Conservation (phyloP, 2,113 vertebrate genomes). For the Motacilla tschutschensis region DNA sequence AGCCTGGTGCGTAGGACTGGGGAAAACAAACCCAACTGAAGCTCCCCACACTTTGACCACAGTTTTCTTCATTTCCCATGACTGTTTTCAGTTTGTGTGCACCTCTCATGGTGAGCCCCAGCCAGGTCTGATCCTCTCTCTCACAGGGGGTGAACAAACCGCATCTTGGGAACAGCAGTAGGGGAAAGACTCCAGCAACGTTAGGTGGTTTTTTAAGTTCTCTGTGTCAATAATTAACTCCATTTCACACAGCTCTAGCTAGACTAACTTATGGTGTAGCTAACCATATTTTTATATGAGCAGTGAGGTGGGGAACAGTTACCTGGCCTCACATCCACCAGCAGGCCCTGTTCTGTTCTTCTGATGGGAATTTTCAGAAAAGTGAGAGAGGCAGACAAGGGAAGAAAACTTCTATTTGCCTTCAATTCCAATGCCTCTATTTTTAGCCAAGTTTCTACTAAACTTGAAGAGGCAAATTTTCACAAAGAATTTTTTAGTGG, state of each 20-base stretch:
- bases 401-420: not conserved
- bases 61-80: not conserved
- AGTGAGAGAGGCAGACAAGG: not conserved
- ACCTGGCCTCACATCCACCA: not conserved
- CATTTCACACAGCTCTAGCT: slow-evolving; percentile 10
- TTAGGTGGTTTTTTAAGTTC: not conserved
- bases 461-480: slow-evolving; percentile 29
- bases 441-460: slow-evolving; percentile 34
- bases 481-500: not conserved
- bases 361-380: not conserved
- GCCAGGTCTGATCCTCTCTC: not conserved
- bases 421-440: slow-evolving; percentile 13
- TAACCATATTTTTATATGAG: slow-evolving; percentile 21
- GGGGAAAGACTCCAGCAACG: not conserved
- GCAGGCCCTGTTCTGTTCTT: not conserved
- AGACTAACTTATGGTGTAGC: slow-evolving; percentile 16
- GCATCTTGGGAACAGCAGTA: not conserved
- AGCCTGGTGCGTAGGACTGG: slow-evolving; percentile 59
- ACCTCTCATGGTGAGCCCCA: not conserved
- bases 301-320: not conserved
- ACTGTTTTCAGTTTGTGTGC: not conserved
- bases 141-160: not conserved
- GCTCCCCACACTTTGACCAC: not conserved
- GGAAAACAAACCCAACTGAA: not conserved
- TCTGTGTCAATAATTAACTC: not conserved